A percentile compares a stretch with the other conserved stretches of the same genome.
These are phyloP conservation scores for Paradoxurus hermaphroditus DNA, from an alignment of 2,113 vertebrate genomes.

Conservation along the genomic window DNA sequence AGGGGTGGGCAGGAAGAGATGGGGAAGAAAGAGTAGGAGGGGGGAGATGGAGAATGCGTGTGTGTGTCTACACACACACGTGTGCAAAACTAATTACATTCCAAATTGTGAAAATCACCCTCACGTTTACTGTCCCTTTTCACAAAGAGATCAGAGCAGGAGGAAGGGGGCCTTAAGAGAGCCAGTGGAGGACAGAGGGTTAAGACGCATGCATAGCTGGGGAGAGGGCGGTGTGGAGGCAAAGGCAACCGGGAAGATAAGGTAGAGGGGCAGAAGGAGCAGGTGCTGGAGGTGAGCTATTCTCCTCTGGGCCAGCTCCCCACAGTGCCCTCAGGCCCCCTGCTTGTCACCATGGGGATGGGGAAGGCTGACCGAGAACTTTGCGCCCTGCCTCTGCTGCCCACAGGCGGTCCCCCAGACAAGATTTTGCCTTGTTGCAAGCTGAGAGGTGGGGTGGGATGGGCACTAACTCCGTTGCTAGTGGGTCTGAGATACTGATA, in stretches of 20 bases:
- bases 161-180: neutral
- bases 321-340: neutral
- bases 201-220: neutral
- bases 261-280: neutral
- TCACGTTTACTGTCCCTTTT: neutral
- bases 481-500: neutral
- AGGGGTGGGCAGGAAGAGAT: neutral
- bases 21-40: no score
- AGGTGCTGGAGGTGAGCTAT: accelerated
- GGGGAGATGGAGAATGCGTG: accelerated
- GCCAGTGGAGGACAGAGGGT: neutral
- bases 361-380: neutral
- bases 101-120: neutral
- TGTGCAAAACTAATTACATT: neutral
- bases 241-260: neutral
- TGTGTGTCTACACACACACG: accelerated
- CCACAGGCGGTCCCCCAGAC: neutral
- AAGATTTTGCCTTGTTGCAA: neutral
- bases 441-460: neutral
- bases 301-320: neutral
- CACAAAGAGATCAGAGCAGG: neutral
- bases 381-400: neutral
- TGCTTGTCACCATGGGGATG: neutral
- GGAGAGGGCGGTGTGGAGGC: neutral
- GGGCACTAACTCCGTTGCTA: neutral